These are phyloP conservation scores for Zosterops pallidus DNA, from an alignment of 2,113 vertebrate genomes.

Conservation along the genomic window DNA sequence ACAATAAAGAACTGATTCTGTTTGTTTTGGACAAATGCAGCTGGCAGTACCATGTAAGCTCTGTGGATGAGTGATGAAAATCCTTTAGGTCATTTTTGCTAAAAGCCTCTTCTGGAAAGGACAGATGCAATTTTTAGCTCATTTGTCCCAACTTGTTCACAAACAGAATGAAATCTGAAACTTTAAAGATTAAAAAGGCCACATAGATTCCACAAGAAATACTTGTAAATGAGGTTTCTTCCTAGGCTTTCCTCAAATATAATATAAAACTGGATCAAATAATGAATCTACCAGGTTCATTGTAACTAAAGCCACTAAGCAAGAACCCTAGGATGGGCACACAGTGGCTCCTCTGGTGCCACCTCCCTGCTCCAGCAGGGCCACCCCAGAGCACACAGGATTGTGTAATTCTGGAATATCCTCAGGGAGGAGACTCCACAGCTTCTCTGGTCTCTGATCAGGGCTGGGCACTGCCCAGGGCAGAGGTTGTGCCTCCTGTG, in stretches of 20 bases:
- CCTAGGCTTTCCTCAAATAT: background rate
- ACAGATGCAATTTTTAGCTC: background rate
- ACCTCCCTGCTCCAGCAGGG: background rate
- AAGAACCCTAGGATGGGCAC: background rate
- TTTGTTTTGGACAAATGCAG: background rate
- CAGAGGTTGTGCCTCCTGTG: background rate
- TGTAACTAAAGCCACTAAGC: background rate
- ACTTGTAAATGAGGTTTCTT: background rate
- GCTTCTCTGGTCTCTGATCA: background rate
- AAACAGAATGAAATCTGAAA: background rate
- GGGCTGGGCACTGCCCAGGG: background rate
- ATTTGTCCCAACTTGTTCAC: background rate
- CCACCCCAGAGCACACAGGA: background rate
- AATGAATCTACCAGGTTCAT: background rate
- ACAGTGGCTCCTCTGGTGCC: background rate
- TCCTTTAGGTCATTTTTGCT: background rate
- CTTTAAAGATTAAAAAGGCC: background rate
- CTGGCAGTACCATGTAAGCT: background rate
- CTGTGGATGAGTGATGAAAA: background rate
- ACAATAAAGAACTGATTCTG: background rate
- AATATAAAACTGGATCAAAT: background rate
- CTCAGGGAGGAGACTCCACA: background rate
- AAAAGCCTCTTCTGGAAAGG: background rate
- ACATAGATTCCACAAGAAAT: background rate
- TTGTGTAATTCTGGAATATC: fast-evolving